Percentiles rank a stretch among this genome's conserved stretches.
phyloP scores from a whole-genome alignment of 2,113 vertebrate genomes.

The Pseudorasbora parva region DNA sequence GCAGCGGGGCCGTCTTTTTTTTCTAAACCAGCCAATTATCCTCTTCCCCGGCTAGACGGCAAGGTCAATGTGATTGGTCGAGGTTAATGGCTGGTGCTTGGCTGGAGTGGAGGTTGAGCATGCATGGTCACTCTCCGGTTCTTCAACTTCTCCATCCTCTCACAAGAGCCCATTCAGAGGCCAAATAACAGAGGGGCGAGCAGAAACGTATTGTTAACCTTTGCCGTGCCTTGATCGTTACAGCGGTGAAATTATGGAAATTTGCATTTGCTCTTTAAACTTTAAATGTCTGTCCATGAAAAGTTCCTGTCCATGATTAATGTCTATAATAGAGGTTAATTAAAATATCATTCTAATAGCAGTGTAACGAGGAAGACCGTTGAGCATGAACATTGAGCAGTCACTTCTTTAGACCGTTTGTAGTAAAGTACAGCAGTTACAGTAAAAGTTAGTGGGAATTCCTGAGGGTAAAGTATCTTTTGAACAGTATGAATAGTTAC shows the following conservation, averaged over 20 bases:
- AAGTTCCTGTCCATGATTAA: not conserved
- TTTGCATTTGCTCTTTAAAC: slow-evolving; percentile 49
- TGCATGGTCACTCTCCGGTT: slow-evolving; percentile 71
- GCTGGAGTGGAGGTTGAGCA: slow-evolving; percentile 74
- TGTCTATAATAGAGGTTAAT: not conserved
- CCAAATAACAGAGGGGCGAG: slow-evolving; percentile 51
- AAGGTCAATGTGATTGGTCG: slow-evolving; percentile 80
- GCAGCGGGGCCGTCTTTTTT: slow-evolving; percentile 29
- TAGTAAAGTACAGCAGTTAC: not conserved
- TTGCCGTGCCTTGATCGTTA: slow-evolving; percentile 45
- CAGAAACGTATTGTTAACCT: slow-evolving; percentile 69
- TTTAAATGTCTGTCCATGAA: not conserved
- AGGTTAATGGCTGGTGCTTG: slow-evolving; percentile 79
- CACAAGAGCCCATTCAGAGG: slow-evolving; percentile 70
- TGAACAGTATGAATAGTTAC: not conserved
- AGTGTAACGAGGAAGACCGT: not conserved
- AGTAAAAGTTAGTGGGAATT: not conserved
- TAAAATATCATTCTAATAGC: not conserved
- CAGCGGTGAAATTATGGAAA: slow-evolving; percentile 39
- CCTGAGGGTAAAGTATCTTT: not conserved
- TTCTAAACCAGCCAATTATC: slow-evolving; percentile 77
- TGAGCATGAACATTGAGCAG: not conserved
- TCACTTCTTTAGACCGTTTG: not conserved
- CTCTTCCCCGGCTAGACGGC: slow-evolving; percentile 67
- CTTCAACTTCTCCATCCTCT: slow-evolving; percentile 76